These are phyloP conservation scores for Furcifer pardalis DNA, from an alignment of 2,797 vertebrate species.

Conservation along the genomic window DNA sequence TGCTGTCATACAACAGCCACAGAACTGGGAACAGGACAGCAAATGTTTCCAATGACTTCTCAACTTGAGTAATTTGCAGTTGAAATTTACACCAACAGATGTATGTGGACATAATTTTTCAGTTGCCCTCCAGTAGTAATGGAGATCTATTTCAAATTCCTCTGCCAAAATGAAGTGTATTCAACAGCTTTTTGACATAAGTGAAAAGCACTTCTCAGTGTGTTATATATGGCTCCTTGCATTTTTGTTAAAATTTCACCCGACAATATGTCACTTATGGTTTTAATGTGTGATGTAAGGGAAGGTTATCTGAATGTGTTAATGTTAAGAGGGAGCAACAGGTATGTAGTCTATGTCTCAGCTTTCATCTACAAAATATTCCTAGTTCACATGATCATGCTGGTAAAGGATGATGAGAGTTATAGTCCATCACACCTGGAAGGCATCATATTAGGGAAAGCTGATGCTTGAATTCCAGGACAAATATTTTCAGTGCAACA, in stretches of 20 bases:
- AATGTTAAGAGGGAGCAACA: background rate
- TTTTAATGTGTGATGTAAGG: background rate
- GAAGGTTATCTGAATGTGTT: background rate
- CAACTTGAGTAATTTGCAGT: too few species aligned
- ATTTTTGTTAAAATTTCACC: background rate
- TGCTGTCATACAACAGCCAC: too few species aligned
- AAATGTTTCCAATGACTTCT: too few species aligned
- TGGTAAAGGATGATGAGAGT: background rate
- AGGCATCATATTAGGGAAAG: too few species aligned
- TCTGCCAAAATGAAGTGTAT: too few species aligned
- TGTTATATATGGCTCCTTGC: background rate
- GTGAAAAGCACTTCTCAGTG: background rate
- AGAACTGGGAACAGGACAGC: too few species aligned
- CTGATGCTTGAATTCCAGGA: background rate
- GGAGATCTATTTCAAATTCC: too few species aligned
- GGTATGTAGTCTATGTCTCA: background rate
- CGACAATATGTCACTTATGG: background rate
- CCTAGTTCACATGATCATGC: background rate
- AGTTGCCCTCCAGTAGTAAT: too few species aligned
- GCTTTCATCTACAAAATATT: constrained; percentile 8
- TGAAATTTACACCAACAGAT: too few species aligned
- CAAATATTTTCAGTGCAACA: constrained; percentile 7
- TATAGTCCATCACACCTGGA: background rate
- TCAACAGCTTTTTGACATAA: background rate
- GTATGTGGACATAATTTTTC: too few species aligned